Conservation (phyloP, 2,113 vertebrate genomes). For the Leptosomus discolor region DNA sequence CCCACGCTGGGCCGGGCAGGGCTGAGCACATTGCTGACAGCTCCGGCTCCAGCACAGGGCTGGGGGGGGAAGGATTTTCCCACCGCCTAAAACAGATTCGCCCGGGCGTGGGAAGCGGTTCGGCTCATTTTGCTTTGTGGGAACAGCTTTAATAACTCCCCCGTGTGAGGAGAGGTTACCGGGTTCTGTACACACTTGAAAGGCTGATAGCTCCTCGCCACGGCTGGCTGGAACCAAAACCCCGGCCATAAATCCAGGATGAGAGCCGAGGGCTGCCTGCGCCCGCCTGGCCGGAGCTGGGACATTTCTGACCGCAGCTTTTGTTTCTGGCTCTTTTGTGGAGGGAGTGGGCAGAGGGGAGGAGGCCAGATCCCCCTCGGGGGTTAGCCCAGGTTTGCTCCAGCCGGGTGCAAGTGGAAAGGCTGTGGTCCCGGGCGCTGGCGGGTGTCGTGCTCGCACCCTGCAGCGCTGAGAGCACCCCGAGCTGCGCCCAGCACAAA, state of each 20-base stretch:
- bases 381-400: neutral
- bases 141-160: constrained; percentile 61
- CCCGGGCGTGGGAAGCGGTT: constrained; percentile 40
- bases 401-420: neutral
- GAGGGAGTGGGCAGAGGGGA: neutral
- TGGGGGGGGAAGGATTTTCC: constrained; percentile 7
- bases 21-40: neutral
- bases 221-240: constrained; percentile 50
- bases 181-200: constrained; percentile 47
- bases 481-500: neutral
- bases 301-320: neutral
- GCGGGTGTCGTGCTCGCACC: neutral
- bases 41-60: neutral
- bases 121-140: constrained; percentile 45
- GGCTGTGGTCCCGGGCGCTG: too few species aligned
- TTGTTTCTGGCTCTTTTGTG: neutral
- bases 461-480: neutral
- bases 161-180: constrained; percentile 49
- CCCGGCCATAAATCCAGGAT: constrained; percentile 24
- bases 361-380: neutral
- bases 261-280: neutral
- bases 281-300: neutral
- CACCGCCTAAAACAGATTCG: constrained; percentile 33
- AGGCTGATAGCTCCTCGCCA: constrained; percentile 41
- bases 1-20: neutral